Percentiles rank a stretch among this genome's conserved stretches.
phyloP scores from a whole-genome alignment of 2,113 vertebrate genomes.

The Tyto alba region DNA sequence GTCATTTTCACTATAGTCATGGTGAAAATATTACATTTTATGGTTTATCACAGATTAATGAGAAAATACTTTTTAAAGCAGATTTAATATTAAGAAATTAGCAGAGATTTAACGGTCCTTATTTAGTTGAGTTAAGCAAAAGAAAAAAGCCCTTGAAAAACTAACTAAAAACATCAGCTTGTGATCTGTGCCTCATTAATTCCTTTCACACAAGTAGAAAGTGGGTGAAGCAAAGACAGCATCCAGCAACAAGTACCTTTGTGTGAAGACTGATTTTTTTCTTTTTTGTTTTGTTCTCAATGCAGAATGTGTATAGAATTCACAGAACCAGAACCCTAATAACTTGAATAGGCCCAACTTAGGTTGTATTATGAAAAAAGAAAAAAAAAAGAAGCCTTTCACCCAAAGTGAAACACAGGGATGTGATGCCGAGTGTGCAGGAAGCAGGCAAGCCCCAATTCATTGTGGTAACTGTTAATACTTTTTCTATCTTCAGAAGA shows the following conservation, averaged over 20 bases:
- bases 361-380: background rate
- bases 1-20: background rate
- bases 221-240: conserved; percentile 16
- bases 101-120: conserved; percentile 18
- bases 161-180: conserved; percentile 50
- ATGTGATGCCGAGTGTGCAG: background rate
- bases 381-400: background rate
- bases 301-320: conserved; percentile 13
- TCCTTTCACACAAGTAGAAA: conserved; percentile 38
- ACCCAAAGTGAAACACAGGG: background rate
- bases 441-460: background rate
- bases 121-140: conserved; percentile 11
- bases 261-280: background rate
- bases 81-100: conserved; percentile 37
- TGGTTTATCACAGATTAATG: conserved; percentile 46
- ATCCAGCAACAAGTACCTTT: background rate
- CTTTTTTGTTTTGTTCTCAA: background rate
- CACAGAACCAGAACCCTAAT: background rate
- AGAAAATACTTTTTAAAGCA: conserved; percentile 48
- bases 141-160: conserved; percentile 14
- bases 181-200: conserved; percentile 54
- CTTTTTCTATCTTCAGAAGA: background rate
- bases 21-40: conserved; percentile 39
- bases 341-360: background rate
- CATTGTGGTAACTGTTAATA: background rate